Base-by-base conservation (phyloP, 2,797 vertebrate species). In the Chromobotia macracanthus region DNA sequence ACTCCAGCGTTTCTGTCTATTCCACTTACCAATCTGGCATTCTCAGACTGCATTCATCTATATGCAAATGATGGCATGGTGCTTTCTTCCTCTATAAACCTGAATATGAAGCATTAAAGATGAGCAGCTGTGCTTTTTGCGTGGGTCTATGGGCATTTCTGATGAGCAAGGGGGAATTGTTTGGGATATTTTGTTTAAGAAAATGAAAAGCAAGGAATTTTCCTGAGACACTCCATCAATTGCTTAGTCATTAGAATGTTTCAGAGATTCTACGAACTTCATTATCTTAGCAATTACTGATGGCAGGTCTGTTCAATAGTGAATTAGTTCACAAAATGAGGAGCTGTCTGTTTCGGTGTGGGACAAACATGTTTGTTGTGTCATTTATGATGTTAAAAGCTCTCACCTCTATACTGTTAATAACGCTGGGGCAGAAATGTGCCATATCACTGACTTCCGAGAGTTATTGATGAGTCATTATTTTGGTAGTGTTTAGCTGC, bases 11-110 rank as follows among this genome's bases (percentile, higher is more conserved):
- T 72, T 44, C 74, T 78, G 81, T 82, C 81, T 25, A 82, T 81
- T 78, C 61, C 41, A 84, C 67, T 86, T 80, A 75, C 70, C 73
- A 81, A 72, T 77, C 28, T 15, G n/a, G 73, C 61, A 64, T 68
- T 61, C 41, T 70, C 53, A 63, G 50, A 80, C 76, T 73, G n/a
- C 64, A 69, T 48, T 84, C 84, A 86, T 86, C 83, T 86, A 86
- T 80, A 84, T 86, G 85, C 81, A 83, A 86, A 86, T 86, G 73
- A 80, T 19, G 46, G 53, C 44, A 60, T 55, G 10, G 50, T 44
- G 25, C 58, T 53, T 50, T 76, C 63, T 63, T 77, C 51, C 67
- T 75, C 61, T 35, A 9, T 60, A 80, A 79, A 48, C n/a, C 67
- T 67, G 50, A 58, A 72, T 80, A 79, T 83, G 68, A 83, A 64